Conservation (phyloP, 1,140 invertebrate species). For the Drosophila fuyamai region DNA sequence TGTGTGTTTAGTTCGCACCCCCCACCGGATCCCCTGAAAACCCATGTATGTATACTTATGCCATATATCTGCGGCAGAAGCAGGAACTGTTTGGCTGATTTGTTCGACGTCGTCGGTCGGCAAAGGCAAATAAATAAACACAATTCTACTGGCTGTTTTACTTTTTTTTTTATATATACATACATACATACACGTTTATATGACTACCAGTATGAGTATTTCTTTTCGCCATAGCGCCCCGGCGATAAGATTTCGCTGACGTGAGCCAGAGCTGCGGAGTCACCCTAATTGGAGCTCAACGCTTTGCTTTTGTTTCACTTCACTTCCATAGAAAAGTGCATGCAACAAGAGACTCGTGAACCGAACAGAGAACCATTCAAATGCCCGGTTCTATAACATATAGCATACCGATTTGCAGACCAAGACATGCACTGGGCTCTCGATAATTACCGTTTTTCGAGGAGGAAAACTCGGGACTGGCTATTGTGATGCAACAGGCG, state of each 20-base stretch:
- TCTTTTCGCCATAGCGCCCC: conserved; percentile 45
- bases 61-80: conserved; percentile 49
- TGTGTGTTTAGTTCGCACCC: conserved; percentile 37
- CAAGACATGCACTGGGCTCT: conserved; percentile 56
- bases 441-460: conserved; percentile 38
- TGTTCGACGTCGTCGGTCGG: conserved; percentile 47
- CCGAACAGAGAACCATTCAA: conserved; percentile 52
- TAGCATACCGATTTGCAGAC: conserved; percentile 51
- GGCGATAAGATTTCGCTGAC: conserved; percentile 81
- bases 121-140: conserved; percentile 60
- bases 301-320: conserved; percentile 76
- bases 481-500: conserved; percentile 53
- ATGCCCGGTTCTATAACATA: conserved; percentile 29
- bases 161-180: conserved; percentile 27
- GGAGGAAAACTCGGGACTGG: conserved; percentile 15
- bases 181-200: conserved; percentile 4
- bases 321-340: conserved; percentile 79
- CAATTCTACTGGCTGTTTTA: conserved; percentile 55
- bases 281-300: conserved; percentile 81
- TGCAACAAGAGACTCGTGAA: conserved; percentile 80
- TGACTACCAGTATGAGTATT: conserved; percentile 19
- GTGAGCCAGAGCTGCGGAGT: conserved; percentile 53
- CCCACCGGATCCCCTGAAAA: conserved; percentile 14
- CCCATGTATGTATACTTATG: not conserved
- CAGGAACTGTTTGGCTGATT: conserved; percentile 79